These are phyloP conservation scores for Capromys pilorides DNA, from an alignment of 2,797 vertebrate genomes.

Conservation along the genomic window DNA sequence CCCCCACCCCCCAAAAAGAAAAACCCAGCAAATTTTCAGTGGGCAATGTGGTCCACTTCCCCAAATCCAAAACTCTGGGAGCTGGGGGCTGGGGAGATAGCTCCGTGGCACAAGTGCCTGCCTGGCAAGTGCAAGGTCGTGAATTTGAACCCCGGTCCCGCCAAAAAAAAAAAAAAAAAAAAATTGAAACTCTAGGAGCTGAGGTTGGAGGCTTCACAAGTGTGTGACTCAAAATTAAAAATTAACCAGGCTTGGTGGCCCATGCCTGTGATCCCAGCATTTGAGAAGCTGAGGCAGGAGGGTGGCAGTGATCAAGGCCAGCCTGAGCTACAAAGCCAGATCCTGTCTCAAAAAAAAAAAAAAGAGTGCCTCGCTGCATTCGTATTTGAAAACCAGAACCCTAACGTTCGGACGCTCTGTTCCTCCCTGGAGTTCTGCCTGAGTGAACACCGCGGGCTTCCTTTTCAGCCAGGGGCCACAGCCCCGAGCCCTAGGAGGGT, in stretches of 20 bases:
- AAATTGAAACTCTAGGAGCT: not conserved
- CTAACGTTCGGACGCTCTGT: rapidly evolving
- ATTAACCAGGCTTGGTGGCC: not conserved
- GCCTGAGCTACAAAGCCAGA: not conserved
- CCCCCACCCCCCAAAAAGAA: no score
- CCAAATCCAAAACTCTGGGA: no score
- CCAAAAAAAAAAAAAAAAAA: no score
- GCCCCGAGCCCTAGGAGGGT: not conserved
- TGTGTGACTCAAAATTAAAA: not conserved
- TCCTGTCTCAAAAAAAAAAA: not conserved
- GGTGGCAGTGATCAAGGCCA: not conserved
- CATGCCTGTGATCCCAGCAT: not conserved
- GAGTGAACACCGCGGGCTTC: not conserved
- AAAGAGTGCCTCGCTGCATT: not conserved
- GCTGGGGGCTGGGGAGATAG: no score
- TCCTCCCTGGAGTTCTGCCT: not conserved
- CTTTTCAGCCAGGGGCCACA: not conserved
- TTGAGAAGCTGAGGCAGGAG: not conserved
- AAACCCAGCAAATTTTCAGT: no score
- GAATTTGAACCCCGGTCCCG: no score
- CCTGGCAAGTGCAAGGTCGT: no score
- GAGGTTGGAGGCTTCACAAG: not conserved
- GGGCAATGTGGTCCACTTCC: no score
- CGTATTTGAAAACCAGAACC: not conserved
- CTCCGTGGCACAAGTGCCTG: no score